Evolutionary conservation across 2,113 vertebrate species (phyloP).

Genomic region (Dolichotis patagonum): DNA sequence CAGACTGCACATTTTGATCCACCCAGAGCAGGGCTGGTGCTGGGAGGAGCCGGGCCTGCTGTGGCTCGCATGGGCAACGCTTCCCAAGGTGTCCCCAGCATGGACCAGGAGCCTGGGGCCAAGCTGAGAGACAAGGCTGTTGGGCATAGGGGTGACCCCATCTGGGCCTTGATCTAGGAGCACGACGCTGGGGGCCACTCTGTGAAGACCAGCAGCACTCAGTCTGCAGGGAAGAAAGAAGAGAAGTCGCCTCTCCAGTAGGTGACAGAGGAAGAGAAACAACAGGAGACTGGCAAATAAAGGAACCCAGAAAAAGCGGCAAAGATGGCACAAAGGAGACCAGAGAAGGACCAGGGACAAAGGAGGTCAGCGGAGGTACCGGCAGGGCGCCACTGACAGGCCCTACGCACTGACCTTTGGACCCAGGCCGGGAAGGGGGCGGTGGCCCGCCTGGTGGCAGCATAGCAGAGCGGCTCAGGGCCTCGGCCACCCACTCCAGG

Average conservation of each 20-base stretch:
- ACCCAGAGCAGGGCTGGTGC: background rate
- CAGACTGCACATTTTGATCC: background rate
- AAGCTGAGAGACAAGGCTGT: background rate
- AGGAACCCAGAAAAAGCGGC: background rate
- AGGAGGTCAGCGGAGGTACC: no score
- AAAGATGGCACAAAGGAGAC: background rate
- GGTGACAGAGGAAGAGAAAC: background rate
- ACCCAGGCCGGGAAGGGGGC: background rate
- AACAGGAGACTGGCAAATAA: background rate
- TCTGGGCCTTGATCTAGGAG: background rate
- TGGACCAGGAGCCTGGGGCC: background rate
- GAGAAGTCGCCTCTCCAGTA: background rate
- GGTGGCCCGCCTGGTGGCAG: constrained; percentile 51
- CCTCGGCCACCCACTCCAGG: constrained; percentile 89
- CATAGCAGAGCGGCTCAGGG: constrained; percentile 79
- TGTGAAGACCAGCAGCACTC: constrained; percentile 24
- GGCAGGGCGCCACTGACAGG: no score
- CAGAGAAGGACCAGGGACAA: background rate
- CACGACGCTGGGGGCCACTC: background rate
- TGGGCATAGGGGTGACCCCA: background rate
- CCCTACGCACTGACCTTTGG: constrained; percentile 49
- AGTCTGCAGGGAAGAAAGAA: constrained; percentile 60
- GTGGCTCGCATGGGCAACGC: background rate
- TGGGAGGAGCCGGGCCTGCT: background rate
- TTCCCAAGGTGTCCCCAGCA: background rate